Evolutionary conservation across 2,888 invertebrate species (phyloP).

Genomic region (Rhyacophila evoluta): DNA sequence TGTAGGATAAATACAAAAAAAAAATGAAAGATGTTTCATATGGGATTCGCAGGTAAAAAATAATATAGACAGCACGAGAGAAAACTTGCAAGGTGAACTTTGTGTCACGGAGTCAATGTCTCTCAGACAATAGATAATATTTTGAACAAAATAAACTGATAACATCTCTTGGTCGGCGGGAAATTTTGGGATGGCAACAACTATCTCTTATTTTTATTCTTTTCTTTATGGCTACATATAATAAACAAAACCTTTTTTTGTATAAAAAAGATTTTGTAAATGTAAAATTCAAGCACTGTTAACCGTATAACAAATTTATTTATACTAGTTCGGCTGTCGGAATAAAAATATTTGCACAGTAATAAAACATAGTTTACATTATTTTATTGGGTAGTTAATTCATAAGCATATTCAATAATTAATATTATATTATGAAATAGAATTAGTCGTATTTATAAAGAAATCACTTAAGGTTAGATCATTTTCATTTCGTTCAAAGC

Average conservation of each 20-base stretch:
- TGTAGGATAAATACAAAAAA: background rate
- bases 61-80: background rate
- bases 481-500: no score
- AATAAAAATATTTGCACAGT: no score
- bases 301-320: no score
- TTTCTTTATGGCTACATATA: background rate
- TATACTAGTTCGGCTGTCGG: no score
- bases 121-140: slow-evolving; percentile 3
- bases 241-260: background rate
- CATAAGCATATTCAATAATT: no score
- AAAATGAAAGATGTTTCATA: background rate
- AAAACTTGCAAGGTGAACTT: background rate
- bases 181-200: background rate
- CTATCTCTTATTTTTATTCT: background rate
- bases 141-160: background rate
- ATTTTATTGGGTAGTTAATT: no score
- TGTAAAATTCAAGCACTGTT: no score
- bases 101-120: background rate
- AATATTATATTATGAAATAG: no score
- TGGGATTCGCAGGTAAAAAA: background rate
- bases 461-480: no score
- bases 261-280: no score
- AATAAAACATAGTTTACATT: no score
- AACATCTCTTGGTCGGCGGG: background rate
- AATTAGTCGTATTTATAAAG: no score